Evolutionary conservation across 2,888 invertebrate genomes (phyloP).

Genomic region (Nephrocerus scutellatus): DNA sequence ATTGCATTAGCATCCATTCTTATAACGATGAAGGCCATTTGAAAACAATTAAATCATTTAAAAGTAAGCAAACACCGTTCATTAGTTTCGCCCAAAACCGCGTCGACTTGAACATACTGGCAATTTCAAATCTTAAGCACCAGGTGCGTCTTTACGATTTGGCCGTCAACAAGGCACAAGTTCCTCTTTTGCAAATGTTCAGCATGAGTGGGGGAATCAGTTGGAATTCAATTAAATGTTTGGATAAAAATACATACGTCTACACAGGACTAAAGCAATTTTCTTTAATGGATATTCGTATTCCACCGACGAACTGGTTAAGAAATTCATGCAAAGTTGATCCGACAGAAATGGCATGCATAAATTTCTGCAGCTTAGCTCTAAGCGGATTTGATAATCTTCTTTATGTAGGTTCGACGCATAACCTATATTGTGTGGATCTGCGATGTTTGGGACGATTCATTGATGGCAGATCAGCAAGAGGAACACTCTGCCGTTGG

Average conservation of each 20-base stretch:
- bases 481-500: constrained; percentile 32
- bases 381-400: constrained; percentile 34
- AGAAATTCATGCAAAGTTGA: constrained; percentile 13
- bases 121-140: constrained; percentile 35
- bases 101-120: constrained; percentile 22
- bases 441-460: constrained; percentile 30
- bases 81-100: constrained; percentile 36
- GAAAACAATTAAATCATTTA: constrained; percentile 17
- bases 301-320: constrained; percentile 25
- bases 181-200: too few species aligned
- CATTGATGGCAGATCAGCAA: constrained; percentile 17
- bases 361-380: constrained; percentile 32
- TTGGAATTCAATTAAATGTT: constrained; percentile 33
- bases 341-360: constrained; percentile 24
- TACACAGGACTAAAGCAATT: constrained; percentile 33
- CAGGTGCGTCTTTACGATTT: constrained; percentile 32
- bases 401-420: constrained; percentile 39
- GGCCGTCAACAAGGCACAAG: too few species aligned
- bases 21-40: constrained; percentile 8
- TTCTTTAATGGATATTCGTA: constrained; percentile 33
- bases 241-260: constrained; percentile 30
- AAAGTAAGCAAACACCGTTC: constrained; percentile 29
- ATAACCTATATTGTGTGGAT: constrained; percentile 40
- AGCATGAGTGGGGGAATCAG: constrained; percentile 19
- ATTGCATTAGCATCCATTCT: constrained; percentile 30